Percentiles rank a stretch among this genome's conserved stretches.
These are phyloP conservation scores for Calliphora vomitoria DNA, from an alignment of 2,888 invertebrate species.

Conservation along the genomic window DNA sequence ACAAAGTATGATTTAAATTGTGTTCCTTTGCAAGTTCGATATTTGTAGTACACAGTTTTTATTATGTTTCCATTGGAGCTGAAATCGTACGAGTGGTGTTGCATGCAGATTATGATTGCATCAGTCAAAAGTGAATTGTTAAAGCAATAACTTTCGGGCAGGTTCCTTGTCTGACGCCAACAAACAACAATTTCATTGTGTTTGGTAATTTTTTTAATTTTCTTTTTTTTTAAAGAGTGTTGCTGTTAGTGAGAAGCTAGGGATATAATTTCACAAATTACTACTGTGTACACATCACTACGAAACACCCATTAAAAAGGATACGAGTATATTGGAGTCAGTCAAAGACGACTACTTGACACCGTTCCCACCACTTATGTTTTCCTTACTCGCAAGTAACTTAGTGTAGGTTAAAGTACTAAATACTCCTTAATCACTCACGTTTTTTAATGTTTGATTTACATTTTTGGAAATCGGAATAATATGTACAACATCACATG, in stretches of 20 bases:
- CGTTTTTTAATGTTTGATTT: too few species aligned
- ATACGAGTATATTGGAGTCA: not conserved
- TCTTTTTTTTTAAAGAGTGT: slow-evolving; percentile 11
- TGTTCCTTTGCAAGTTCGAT: slow-evolving; percentile 31
- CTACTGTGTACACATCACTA: slow-evolving; percentile 52
- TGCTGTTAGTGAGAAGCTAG: slow-evolving; percentile 45
- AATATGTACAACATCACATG: too few species aligned
- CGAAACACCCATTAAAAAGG: slow-evolving; percentile 38
- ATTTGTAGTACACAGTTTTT: slow-evolving; percentile 38
- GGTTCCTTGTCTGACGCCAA: slow-evolving; percentile 40
- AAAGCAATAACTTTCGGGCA: slow-evolving; percentile 49
- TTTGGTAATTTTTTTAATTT: not conserved
- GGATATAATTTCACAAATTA: slow-evolving; percentile 64
- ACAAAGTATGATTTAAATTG: slow-evolving; percentile 23
- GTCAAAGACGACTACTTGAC: not conserved
- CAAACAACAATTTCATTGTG: not conserved
- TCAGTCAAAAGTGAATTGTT: slow-evolving; percentile 63
- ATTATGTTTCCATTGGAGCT: not conserved
- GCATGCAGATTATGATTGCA: slow-evolving; percentile 67
- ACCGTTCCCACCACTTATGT: not conserved
- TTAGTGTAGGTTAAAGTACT: too few species aligned
- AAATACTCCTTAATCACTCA: too few species aligned
- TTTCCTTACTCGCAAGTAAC: too few species aligned
- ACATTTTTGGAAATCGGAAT: too few species aligned
- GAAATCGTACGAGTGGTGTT: slow-evolving; percentile 32